A percentile compares a stretch with the other conserved stretches of the same genome.
phyloP scores from a whole-genome alignment of 2,797 vertebrate genomes.

The Ibycter americanus region DNA sequence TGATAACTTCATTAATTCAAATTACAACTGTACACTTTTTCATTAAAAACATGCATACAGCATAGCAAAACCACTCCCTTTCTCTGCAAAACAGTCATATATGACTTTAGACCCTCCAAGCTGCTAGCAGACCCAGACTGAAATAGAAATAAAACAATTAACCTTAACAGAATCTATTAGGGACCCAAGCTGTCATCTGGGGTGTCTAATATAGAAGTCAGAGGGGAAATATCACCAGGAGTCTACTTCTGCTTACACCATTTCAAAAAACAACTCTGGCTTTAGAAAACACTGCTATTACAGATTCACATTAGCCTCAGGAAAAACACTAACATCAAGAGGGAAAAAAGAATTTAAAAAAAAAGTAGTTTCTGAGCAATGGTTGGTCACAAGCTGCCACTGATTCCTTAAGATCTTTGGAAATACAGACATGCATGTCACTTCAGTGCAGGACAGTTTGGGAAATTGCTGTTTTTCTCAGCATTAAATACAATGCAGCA shows the following conservation, averaged over 20 bases:
- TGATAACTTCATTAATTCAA: background rate
- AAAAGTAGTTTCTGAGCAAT: background rate
- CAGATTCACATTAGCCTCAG: background rate
- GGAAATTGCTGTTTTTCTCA: background rate
- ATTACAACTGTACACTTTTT: background rate
- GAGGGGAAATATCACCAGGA: background rate
- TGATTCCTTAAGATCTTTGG: background rate
- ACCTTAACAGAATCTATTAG: background rate
- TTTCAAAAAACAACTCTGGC: background rate
- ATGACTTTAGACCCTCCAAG: background rate
- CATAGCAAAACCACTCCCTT: background rate
- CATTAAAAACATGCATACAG: background rate
- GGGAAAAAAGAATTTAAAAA: too few relatives aligned
- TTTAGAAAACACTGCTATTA: background rate
- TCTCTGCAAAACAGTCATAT: background rate
- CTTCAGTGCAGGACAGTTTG: background rate
- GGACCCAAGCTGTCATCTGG: background rate
- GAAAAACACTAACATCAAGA: background rate
- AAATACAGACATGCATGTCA: accelerated
- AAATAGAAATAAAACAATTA: background rate
- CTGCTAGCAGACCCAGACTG: background rate
- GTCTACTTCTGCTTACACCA: background rate
- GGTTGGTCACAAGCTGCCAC: background rate
- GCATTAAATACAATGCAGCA: background rate
- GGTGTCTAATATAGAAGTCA: background rate